Percentiles rank a stretch among this genome's conserved stretches.
phyloP scores from a whole-genome alignment of 2,797 vertebrate species.

The Dipus sagitta region DNA sequence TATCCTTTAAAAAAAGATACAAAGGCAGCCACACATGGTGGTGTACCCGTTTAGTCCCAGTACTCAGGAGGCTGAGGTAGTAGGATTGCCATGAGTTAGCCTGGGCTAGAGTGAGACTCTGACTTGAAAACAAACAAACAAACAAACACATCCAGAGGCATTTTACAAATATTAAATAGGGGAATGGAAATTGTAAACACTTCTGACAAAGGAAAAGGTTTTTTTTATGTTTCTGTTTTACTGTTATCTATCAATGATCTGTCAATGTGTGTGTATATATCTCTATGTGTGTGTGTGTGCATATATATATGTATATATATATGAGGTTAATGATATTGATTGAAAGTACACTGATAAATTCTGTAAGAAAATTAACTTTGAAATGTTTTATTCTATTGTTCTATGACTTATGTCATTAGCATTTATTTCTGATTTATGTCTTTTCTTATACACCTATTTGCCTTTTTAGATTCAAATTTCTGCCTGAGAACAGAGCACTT shows the following conservation, averaged over 20 bases:
- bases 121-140: background rate
- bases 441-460: background rate
- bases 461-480: conserved; percentile 41
- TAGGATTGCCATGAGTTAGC: too few relatives aligned
- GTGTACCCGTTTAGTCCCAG: too few relatives aligned
- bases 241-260: background rate
- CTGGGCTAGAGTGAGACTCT: too few relatives aligned
- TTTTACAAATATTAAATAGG: background rate
- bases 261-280: background rate
- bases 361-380: background rate
- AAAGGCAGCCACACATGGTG: too few relatives aligned
- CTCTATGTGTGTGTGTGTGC: too few relatives aligned
- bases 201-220: background rate
- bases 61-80: too few relatives aligned
- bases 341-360: background rate
- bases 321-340: background rate
- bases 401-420: background rate
- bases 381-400: background rate
- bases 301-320: background rate
- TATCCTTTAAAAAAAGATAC: background rate
- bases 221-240: conserved; percentile 7
- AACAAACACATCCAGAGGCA: background rate
- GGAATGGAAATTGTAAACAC: background rate
- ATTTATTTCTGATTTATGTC: conserved; percentile 24
- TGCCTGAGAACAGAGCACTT: conserved; percentile 23